These are phyloP conservation scores for Ooceraea biroi DNA, from an alignment of 1,140 invertebrate genomes.

Conservation along the genomic window DNA sequence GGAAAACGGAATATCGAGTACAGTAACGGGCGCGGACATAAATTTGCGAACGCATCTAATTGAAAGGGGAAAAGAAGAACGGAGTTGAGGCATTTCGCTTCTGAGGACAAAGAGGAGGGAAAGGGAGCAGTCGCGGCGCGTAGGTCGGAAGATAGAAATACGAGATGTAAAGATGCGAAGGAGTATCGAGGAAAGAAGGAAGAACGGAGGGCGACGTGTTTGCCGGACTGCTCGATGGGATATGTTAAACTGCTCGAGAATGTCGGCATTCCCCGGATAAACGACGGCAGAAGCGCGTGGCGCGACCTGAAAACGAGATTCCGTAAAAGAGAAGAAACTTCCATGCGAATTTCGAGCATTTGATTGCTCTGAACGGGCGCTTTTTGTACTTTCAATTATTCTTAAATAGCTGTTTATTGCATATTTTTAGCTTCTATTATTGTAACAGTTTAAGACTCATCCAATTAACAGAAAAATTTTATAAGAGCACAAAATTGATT, in stretches of 20 bases:
- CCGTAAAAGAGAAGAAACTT: constrained; percentile 43
- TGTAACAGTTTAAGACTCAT: no score
- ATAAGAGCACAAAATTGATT: no score
- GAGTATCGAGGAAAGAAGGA: constrained; percentile 47
- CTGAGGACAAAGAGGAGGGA: constrained; percentile 65
- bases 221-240: constrained; percentile 68
- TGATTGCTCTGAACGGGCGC: not conserved
- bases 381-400: not conserved
- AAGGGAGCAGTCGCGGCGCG: not conserved
- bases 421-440: no score
- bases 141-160: constrained; percentile 43
- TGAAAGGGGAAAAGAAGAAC: constrained; percentile 83
- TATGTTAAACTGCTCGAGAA: constrained; percentile 82
- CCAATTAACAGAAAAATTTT: no score
- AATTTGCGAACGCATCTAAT: constrained; percentile 85
- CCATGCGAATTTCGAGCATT: constrained; percentile 54
- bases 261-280: constrained; percentile 80
- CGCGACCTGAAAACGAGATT: constrained; percentile 54
- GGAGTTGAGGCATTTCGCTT: constrained; percentile 16
- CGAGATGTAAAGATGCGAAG: constrained; percentile 7
- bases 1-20: constrained; percentile 82
- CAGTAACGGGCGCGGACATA: constrained; percentile 81
- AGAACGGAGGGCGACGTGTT: constrained; percentile 43
- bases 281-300: constrained; percentile 67
- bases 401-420: no score